phyloP scores from a whole-genome alignment of 2,113 vertebrate genomes.

The Gasterosteus nipponicus region DNA sequence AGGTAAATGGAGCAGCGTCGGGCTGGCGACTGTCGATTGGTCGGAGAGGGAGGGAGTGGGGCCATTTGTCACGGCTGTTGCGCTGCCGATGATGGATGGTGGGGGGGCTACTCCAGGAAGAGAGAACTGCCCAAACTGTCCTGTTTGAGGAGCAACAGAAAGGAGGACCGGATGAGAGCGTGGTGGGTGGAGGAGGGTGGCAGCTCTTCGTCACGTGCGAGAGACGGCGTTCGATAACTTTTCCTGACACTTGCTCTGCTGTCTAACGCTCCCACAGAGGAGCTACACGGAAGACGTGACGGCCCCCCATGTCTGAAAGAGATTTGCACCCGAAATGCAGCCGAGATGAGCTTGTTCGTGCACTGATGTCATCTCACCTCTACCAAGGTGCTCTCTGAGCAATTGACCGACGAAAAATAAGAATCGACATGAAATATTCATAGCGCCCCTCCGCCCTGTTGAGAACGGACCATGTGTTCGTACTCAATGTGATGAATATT shows the following conservation, averaged over 20 bases:
- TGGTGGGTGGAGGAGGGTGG: conserved; percentile 2
- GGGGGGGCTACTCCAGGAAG: conserved; percentile 11
- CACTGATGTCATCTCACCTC: conserved; percentile 60
- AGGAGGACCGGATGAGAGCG: neutral
- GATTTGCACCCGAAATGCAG: conserved; percentile 10
- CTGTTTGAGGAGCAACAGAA: conserved; percentile 29
- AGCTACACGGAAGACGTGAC: conserved; percentile 38
- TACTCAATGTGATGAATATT: conserved; percentile 76
- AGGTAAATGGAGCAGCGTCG: conserved; percentile 53
- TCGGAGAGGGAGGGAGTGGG: conserved; percentile 2
- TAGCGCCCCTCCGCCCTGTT: conserved; percentile 43
- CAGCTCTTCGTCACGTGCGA: conserved; percentile 33
- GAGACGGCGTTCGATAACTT: conserved; percentile 55
- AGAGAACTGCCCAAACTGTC: conserved; percentile 25
- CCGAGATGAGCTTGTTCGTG: conserved; percentile 26
- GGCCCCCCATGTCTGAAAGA: conserved; percentile 33
- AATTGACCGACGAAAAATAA: conserved; percentile 32
- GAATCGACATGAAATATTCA: conserved; percentile 63
- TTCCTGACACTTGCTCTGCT: conserved; percentile 36
- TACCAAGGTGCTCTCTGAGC: conserved; percentile 62
- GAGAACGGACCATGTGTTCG: conserved; percentile 70
- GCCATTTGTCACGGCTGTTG: conserved; percentile 50
- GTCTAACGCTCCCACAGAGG: conserved; percentile 19
- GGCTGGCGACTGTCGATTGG: conserved; percentile 43
- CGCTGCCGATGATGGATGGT: conserved; percentile 44